phyloP scores from a whole-genome alignment of 2,113 vertebrate species.

The Rhabdornis inornatus region DNA sequence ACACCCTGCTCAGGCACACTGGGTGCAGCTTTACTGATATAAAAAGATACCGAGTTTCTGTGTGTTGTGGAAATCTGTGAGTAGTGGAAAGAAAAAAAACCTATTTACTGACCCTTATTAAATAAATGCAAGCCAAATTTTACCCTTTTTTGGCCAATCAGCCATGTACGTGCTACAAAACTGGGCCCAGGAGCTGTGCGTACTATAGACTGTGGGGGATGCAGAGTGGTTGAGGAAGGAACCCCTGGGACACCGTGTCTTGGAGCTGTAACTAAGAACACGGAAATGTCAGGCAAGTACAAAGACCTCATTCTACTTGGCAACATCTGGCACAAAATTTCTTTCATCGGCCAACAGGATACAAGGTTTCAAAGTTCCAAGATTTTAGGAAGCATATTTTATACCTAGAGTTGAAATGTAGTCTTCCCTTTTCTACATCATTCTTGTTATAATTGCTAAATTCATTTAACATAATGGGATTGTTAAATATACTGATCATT shows the following conservation, averaged over 20 bases:
- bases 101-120: background rate
- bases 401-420: background rate
- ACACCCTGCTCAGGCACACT: background rate
- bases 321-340: background rate
- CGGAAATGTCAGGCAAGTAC: background rate
- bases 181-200: background rate
- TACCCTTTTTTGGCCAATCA: background rate
- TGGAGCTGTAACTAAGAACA: background rate
- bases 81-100: background rate
- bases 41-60: background rate
- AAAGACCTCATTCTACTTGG: background rate
- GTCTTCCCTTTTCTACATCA: background rate
- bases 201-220: background rate
- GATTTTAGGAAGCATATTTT: background rate
- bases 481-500: background rate
- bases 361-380: background rate
- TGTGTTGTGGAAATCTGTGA: background rate
- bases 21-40: rapidly evolving
- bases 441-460: background rate
- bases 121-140: background rate
- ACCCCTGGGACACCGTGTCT: background rate
- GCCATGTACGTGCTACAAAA: background rate
- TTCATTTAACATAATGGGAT: background rate
- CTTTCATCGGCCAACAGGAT: background rate
- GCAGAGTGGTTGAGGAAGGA: background rate